These are phyloP conservation scores for Copsychus sechellarum DNA, from an alignment of 2,113 vertebrate species.

Conservation along the genomic window DNA sequence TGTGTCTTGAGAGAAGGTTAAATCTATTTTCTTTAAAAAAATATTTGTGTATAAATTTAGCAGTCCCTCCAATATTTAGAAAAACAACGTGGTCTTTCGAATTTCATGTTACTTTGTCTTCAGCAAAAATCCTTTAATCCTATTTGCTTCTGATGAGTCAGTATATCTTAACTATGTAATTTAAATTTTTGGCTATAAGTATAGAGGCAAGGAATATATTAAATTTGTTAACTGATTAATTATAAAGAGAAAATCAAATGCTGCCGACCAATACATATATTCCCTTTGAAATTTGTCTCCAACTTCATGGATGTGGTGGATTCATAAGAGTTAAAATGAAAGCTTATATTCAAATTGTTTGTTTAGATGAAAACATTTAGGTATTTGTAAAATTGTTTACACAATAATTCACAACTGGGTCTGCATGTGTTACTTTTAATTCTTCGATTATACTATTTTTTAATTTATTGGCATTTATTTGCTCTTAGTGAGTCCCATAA, in stretches of 20 bases:
- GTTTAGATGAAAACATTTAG: neutral
- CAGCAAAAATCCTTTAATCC: neutral
- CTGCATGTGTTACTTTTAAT: neutral
- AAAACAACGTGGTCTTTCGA: neutral
- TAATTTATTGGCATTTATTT: neutral
- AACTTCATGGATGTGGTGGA: neutral
- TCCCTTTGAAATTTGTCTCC: neutral
- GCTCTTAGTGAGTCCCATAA: neutral
- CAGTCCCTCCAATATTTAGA: neutral
- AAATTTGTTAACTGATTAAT: neutral
- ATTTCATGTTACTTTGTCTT: neutral
- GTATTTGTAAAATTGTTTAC: neutral
- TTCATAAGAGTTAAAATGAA: neutral
- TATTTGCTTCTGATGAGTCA: neutral
- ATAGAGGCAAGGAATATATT: neutral
- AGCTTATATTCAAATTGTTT: neutral
- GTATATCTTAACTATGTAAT: neutral
- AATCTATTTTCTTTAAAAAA: neutral
- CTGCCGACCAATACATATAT: neutral
- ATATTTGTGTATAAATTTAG: neutral
- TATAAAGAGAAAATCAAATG: neutral
- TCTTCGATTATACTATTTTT: accelerated
- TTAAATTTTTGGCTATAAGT: neutral
- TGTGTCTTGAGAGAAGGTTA: neutral
- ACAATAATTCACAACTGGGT: neutral